Evolutionary conservation across 2,797 vertebrate genomes (phyloP).

Genomic region (Poecilia wingei): DNA sequence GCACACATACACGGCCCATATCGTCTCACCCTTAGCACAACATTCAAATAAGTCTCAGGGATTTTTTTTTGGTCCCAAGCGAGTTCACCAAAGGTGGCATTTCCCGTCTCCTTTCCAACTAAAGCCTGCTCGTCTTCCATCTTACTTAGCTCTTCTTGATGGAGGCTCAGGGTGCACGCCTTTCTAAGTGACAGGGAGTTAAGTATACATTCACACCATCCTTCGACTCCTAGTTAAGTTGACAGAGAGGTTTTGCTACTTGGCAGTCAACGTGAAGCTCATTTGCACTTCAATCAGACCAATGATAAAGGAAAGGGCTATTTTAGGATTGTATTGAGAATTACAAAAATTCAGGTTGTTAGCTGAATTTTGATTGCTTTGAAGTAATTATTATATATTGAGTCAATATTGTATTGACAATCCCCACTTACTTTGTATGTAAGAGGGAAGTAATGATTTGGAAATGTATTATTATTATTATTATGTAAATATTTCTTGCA

Average conservation of each 20-base stretch:
- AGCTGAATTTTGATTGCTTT: background rate
- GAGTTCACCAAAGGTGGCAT: constrained; percentile 81
- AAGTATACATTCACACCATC: constrained; percentile 84
- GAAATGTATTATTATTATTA: background rate
- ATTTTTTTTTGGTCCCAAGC: constrained; percentile 64
- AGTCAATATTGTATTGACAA: background rate
- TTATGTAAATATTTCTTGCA: background rate
- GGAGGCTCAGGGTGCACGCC: constrained; percentile 80
- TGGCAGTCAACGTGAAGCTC: constrained; percentile 73
- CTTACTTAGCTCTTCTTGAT: constrained; percentile 83
- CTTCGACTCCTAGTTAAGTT: constrained; percentile 78
- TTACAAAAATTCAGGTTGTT: constrained; percentile 41
- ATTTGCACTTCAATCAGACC: constrained; percentile 74
- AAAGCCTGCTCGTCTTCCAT: constrained; percentile 80
- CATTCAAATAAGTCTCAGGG: constrained; percentile 77
- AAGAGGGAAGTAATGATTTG: background rate
- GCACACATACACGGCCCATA: constrained; percentile 6
- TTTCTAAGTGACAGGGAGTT: constrained; percentile 84
- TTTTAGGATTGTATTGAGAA: constrained; percentile 54
- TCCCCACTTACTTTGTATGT: background rate
- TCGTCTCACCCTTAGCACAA: constrained; percentile 71
- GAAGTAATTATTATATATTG: background rate
- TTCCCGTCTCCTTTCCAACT: constrained; percentile 75
- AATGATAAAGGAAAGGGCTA: constrained; percentile 70
- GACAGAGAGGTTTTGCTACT: constrained; percentile 77